phyloP scores from a whole-genome alignment of 2,113 vertebrate genomes.

The Odocoileus virginianus region DNA sequence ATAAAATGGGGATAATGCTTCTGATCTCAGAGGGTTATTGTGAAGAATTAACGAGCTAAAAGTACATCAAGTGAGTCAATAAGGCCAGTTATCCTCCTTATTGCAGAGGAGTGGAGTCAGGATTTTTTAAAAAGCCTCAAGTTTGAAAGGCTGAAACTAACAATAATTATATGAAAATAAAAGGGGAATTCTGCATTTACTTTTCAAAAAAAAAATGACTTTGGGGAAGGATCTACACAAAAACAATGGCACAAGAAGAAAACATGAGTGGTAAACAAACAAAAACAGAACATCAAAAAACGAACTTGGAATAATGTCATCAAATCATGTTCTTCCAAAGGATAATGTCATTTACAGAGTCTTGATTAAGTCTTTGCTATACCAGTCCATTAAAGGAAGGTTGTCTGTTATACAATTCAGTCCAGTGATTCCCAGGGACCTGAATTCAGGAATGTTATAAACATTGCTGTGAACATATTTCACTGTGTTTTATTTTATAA shows the following conservation, averaged over 20 bases:
- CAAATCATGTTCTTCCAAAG: not conserved
- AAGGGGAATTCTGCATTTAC: not conserved
- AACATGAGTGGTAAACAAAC: not conserved
- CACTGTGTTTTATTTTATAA: not conserved
- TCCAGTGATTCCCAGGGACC: not conserved
- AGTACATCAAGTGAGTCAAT: not conserved
- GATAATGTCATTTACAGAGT: not conserved
- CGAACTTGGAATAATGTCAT: not conserved
- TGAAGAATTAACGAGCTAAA: not conserved
- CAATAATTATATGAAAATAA: not conserved
- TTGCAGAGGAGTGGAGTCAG: not conserved
- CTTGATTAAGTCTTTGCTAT: not conserved
- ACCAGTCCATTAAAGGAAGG: not conserved
- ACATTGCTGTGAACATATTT: not conserved
- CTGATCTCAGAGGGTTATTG: not conserved
- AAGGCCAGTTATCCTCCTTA: not conserved
- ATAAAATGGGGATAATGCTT: not conserved
- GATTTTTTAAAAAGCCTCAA: not conserved
- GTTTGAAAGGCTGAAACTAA: not conserved
- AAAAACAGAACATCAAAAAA: not conserved
- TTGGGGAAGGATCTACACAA: not conserved
- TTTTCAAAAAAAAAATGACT: not conserved
- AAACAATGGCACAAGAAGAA: not conserved
- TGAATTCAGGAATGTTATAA: not conserved
- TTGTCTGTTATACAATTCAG: rapidly evolving